Evolutionary conservation across 2,888 invertebrate genomes (phyloP).

Genomic region (Caradrina kadenii): DNA sequence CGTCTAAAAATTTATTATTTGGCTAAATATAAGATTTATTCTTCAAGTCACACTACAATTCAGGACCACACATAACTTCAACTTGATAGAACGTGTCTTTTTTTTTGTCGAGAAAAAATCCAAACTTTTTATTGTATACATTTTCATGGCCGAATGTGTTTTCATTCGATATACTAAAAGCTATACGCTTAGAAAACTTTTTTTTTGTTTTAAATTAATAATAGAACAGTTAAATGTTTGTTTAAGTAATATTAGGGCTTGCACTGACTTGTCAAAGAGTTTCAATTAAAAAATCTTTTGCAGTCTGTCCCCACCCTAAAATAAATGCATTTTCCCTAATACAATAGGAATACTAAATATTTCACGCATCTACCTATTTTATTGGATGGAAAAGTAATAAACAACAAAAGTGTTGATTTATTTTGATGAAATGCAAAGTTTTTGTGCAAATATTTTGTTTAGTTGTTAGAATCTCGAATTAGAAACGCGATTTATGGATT

Average conservation of each 20-base stretch:
- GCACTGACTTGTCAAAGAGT: not conserved
- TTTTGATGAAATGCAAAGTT: conserved; percentile 27
- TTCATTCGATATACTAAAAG: conserved; percentile 50
- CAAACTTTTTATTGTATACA: conserved; percentile 67
- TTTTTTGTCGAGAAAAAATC: conserved; percentile 22
- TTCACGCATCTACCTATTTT: not conserved
- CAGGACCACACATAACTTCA: conserved; percentile 60
- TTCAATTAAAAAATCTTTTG: too few relatives aligned
- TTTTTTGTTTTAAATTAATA: conserved; percentile 3
- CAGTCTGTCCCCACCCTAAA: not conserved
- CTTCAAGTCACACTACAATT: conserved; percentile 57
- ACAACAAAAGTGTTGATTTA: conserved; percentile 18
- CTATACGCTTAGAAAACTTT: conserved; percentile 16
- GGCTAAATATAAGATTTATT: conserved; percentile 67
- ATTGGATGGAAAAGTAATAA: conserved; percentile 39
- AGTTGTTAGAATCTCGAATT: conserved; percentile 12
- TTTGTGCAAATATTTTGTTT: conserved; percentile 45
- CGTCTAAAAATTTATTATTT: conserved; percentile 68
- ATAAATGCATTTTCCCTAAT: conserved; percentile 1
- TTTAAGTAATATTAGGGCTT: conserved; percentile 12
- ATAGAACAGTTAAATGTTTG: conserved; percentile 11
- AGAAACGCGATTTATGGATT: conserved; percentile 18
- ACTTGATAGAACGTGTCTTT: conserved; percentile 46
- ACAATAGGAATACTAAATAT: conserved; percentile 25
- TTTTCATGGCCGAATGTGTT: conserved; percentile 65